These are phyloP conservation scores for Ophion ventricosus DNA, from an alignment of 2,888 invertebrate genomes.

Conservation along the genomic window DNA sequence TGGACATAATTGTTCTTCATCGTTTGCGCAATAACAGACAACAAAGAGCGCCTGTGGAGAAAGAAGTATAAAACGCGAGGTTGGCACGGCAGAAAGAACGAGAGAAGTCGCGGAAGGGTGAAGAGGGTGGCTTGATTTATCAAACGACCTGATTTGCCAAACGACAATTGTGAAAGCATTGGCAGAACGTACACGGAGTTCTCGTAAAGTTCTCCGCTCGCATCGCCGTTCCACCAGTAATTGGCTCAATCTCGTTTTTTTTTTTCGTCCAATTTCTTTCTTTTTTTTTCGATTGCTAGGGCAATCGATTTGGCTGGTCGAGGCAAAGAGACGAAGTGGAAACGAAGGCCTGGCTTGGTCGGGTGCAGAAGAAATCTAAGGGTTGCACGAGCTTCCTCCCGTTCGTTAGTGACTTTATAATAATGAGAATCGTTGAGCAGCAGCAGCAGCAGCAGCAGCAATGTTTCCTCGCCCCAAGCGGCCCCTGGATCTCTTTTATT, in stretches of 20 bases:
- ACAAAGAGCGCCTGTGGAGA: background rate
- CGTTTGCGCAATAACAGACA: background rate
- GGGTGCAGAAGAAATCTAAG: slow-evolving; percentile 53
- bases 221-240: slow-evolving; percentile 41
- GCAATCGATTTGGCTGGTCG: slow-evolving; percentile 75
- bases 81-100: background rate
- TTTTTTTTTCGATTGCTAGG: slow-evolving; percentile 67
- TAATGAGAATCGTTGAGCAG: slow-evolving; percentile 74
- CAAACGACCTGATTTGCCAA: slow-evolving; percentile 47
- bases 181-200: slow-evolving; percentile 28
- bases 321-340: slow-evolving; percentile 36
- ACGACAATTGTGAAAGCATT: slow-evolving; percentile 49
- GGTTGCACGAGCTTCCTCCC: slow-evolving; percentile 70
- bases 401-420: slow-evolving; percentile 80
- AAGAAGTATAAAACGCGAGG: background rate
- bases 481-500: slow-evolving; percentile 21
- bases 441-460: no score
- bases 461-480: slow-evolving; percentile 30
- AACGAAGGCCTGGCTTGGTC: slow-evolving; percentile 7
- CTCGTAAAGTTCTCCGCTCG: slow-evolving; percentile 17
- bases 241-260: slow-evolving; percentile 67
- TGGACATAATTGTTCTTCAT: background rate
- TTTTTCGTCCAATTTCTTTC: slow-evolving; percentile 64
- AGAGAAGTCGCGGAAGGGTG: slow-evolving; percentile 3
- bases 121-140: slow-evolving; percentile 23